Evolutionary conservation across 1,140 invertebrate species (phyloP).

Genomic region (Copidosoma floridanum): DNA sequence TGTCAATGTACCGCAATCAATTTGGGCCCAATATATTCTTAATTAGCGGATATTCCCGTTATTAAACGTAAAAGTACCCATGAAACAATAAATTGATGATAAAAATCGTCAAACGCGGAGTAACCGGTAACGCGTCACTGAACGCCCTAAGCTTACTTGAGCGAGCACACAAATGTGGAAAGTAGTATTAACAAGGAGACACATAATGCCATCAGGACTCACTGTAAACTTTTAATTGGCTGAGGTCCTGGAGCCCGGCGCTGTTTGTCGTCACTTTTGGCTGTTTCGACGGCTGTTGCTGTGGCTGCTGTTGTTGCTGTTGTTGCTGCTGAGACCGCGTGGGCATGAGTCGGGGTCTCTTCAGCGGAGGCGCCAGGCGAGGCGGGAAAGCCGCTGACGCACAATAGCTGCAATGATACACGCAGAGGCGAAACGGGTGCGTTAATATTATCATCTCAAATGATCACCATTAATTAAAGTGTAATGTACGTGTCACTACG

Average conservation of each 20-base stretch:
- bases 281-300: conserved; percentile 39
- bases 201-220: conserved; percentile 52
- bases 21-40: too few relatives aligned
- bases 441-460: too few relatives aligned
- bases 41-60: too few relatives aligned
- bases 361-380: conserved; percentile 60
- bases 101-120: too few relatives aligned
- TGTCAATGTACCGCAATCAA: too few relatives aligned
- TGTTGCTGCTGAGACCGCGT: conserved; percentile 53
- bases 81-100: too few relatives aligned
- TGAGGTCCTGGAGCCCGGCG: conserved; percentile 47
- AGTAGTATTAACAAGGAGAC: conserved; percentile 31
- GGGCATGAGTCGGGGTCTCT: conserved; percentile 64
- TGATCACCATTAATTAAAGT: too few relatives aligned
- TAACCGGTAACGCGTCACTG: too few relatives aligned
- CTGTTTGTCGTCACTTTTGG: conserved; percentile 44
- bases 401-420: conserved; percentile 59
- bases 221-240: conserved; percentile 67
- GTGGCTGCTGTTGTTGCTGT: conserved; percentile 48
- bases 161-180: conserved; percentile 6
- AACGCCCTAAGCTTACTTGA: too few relatives aligned
- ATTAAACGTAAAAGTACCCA: too few relatives aligned
- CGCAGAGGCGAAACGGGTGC: too few relatives aligned
- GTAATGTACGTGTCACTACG: too few relatives aligned
- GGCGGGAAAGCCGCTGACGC: conserved; percentile 61